Evolutionary conservation across 2,797 vertebrate genomes (phyloP).

Genomic region (Melanotaenia pygmaea): DNA sequence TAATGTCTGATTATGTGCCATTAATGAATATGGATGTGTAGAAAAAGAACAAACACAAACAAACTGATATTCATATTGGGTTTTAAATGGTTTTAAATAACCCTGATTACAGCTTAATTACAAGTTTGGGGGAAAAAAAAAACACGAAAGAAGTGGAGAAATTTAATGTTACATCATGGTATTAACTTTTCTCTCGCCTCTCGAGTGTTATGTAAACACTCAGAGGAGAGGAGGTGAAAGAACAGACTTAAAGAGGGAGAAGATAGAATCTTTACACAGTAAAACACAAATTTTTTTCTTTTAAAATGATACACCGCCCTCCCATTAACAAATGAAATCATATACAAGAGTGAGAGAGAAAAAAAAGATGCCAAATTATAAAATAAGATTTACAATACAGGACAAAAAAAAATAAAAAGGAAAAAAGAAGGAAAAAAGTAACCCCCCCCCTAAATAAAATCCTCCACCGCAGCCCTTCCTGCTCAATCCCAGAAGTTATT

Average conservation of each 20-base stretch:
- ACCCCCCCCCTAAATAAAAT: conserved; percentile 60
- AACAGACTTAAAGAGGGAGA: conserved; percentile 65
- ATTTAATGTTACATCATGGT: conserved; percentile 86
- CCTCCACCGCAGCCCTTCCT: conserved; percentile 42
- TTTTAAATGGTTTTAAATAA: conserved; percentile 88
- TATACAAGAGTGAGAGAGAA: conserved; percentile 72
- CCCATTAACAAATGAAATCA: conserved; percentile 52
- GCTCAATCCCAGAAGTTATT: conserved; percentile 57
- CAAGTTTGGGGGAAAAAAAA: conserved; percentile 76
- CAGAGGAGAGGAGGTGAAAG: conserved; percentile 62
- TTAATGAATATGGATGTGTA: conserved; percentile 45
- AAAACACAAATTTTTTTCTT: conserved; percentile 77
- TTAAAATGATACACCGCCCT: conserved; percentile 74
- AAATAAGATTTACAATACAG: conserved; percentile 84
- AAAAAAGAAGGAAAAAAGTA: conserved; percentile 66
- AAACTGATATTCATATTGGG: conserved; percentile 65
- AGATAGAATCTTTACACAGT: conserved; percentile 79
- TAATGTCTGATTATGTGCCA: conserved; percentile 18
- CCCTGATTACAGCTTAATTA: conserved; percentile 89
- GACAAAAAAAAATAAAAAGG: conserved; percentile 65
- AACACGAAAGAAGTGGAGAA: conserved; percentile 78
- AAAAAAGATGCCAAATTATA: conserved; percentile 72
- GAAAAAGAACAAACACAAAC: conserved; percentile 46
- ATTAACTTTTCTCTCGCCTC: conserved; percentile 80
- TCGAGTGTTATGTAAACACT: conserved; percentile 81